Evolutionary conservation across 2,113 vertebrate genomes (phyloP).

Genomic region (Mohoua ochrocephala): DNA sequence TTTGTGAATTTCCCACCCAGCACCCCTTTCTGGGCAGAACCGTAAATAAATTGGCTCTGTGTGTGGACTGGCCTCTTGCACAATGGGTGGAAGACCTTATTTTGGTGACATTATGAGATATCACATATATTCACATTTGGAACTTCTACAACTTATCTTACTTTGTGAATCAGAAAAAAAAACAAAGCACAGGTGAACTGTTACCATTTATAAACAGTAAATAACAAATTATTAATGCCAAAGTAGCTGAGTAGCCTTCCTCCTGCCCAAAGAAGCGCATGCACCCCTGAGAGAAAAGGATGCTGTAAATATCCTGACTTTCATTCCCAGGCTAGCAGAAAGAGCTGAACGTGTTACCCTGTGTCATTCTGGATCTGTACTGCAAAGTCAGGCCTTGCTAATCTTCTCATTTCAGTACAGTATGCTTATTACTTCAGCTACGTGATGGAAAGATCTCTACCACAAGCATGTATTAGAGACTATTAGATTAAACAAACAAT

Average conservation of each 20-base stretch:
- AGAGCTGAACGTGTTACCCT: neutral
- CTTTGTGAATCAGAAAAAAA: neutral
- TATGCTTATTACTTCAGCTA: neutral
- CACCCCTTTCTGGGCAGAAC: neutral
- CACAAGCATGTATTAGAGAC: neutral
- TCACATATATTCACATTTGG: neutral
- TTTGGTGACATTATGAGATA: neutral
- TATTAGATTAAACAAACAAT: neutral
- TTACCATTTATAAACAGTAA: neutral
- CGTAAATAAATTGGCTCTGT: neutral
- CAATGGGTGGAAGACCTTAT: neutral
- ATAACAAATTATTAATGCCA: neutral
- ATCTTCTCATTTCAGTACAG: neutral
- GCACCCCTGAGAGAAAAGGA: neutral
- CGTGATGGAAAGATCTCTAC: neutral
- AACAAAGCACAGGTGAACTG: neutral
- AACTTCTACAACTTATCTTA: neutral
- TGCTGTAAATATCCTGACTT: neutral
- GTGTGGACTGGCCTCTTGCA: neutral
- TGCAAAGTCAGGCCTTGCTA: neutral
- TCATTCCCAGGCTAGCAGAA: neutral
- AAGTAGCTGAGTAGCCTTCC: neutral
- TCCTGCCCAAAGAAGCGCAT: neutral
- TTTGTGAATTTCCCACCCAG: neutral
- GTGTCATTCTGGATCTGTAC: neutral